A percentile compares a stretch with the other conserved stretches of the same genome.
phyloP scores from a whole-genome alignment of 2,797 vertebrate genomes.

The Florisuga fusca region DNA sequence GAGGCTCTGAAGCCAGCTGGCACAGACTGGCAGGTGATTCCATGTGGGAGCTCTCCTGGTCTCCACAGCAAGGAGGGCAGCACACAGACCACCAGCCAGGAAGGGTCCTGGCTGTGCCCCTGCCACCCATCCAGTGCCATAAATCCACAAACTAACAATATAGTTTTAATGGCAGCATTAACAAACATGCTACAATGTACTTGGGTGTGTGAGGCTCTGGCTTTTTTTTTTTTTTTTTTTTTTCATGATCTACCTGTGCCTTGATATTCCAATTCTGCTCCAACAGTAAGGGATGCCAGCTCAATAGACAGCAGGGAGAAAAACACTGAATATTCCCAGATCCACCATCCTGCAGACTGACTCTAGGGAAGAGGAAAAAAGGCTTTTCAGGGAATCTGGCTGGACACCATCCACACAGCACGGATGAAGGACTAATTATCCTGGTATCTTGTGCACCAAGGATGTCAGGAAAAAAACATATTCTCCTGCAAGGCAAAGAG shows the following conservation, averaged over 20 bases:
- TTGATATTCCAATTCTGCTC: not conserved
- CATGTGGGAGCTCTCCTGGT: not conserved
- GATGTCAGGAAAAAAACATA: not conserved
- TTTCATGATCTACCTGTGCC: not conserved
- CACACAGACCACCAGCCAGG: no score
- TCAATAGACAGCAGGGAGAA: no score
- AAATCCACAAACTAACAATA: not conserved
- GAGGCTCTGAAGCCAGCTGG: not conserved
- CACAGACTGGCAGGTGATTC: accelerated
- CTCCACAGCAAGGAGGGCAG: not conserved
- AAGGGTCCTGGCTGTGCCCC: no score
- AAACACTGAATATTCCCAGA: no score
- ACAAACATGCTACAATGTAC: not conserved
- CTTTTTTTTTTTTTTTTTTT: no score
- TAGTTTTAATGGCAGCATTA: not conserved
- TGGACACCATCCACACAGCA: not conserved
- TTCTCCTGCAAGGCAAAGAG: not conserved
- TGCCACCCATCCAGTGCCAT: no score
- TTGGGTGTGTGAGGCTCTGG: not conserved
- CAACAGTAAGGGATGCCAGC: no score
- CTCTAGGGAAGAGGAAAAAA: not conserved
- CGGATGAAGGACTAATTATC: not conserved
- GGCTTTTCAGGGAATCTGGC: not conserved
- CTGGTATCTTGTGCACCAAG: not conserved
- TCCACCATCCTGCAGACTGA: not conserved